Evolutionary conservation across 1,140 invertebrate genomes (phyloP).

Genomic region (Drosophila tristis): DNA sequence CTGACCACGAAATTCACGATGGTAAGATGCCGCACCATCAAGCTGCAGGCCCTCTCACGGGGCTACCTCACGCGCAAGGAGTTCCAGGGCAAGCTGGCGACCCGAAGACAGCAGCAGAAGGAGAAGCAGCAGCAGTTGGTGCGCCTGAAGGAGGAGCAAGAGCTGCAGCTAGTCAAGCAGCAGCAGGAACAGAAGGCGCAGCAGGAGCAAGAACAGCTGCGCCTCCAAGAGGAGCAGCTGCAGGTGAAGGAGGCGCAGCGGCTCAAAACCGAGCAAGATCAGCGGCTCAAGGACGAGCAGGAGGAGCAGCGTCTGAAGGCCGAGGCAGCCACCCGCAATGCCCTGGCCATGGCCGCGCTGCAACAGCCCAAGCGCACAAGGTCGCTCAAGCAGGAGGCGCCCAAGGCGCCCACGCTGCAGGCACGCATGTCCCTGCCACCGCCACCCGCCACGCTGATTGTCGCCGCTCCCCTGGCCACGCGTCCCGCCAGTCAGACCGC

Average conservation of each 20-base stretch:
- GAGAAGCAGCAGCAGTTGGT: conserved; percentile 23
- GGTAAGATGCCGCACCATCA: conserved; percentile 88
- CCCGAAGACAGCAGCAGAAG: conserved; percentile 29
- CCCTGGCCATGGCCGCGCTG: conserved; percentile 60
- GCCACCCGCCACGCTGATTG: conserved; percentile 38
- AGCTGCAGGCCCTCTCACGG: conserved; percentile 89
- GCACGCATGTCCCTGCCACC: conserved; percentile 67
- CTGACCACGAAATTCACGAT: conserved; percentile 90
- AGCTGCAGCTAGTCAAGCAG: conserved; percentile 17
- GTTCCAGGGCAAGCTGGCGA: conserved; percentile 41
- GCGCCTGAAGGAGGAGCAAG: conserved; percentile 34
- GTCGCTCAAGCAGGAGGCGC: conserved; percentile 33
- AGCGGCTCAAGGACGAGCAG: conserved; percentile 84
- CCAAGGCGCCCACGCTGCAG: conserved; percentile 55
- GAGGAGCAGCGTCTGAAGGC: conserved; percentile 84
- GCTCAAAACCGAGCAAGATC: conserved; percentile 85
- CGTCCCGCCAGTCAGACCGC: conserved; percentile 29
- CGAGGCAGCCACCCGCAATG: conserved; percentile 48
- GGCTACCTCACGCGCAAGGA: conserved; percentile 89
- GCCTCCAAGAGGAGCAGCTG: conserved; percentile 26
- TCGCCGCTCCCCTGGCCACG: neutral
- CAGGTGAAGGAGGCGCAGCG: conserved; percentile 1
- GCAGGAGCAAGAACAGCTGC: conserved; percentile 30
- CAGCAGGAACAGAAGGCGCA: conserved; percentile 30
- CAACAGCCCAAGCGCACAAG: conserved; percentile 40